These are phyloP conservation scores for Myotis myotis DNA, from an alignment of 2,797 vertebrate species.

Conservation along the genomic window DNA sequence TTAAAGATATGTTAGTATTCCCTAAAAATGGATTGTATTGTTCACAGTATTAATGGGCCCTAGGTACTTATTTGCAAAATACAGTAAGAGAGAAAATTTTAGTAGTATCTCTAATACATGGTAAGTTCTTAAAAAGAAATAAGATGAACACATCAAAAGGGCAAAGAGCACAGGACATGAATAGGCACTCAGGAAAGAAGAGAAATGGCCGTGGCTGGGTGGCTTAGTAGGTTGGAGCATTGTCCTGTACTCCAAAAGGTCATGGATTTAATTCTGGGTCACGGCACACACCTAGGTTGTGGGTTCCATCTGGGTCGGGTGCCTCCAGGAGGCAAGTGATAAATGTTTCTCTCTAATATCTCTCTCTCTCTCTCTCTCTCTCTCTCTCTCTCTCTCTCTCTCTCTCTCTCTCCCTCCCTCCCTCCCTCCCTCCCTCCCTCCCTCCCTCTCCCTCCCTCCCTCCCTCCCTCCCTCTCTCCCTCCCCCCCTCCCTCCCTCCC, in stretches of 20 bases:
- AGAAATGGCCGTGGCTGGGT: not conserved
- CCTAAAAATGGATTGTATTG: not conserved
- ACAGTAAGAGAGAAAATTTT: not conserved
- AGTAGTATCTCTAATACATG: not conserved
- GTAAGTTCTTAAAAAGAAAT: not conserved
- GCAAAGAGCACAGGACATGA: not conserved
- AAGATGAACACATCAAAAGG: not conserved
- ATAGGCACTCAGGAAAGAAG: not conserved
- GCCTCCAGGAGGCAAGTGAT: not conserved
- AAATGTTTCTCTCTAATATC: not conserved
- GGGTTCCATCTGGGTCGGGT: not conserved
- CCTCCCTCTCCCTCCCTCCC: not conserved
- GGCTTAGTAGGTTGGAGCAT: not conserved
- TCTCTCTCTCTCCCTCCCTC: too few species aligned
- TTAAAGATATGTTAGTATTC: not conserved
- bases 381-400: too few species aligned
- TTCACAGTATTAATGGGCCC: not conserved
- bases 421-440: too few species aligned
- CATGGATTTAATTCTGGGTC: not conserved
- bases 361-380: not conserved
- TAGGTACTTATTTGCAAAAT: not conserved
- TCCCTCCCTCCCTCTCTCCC: too few species aligned
- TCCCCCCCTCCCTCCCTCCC: too few species aligned
- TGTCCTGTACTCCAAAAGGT: not conserved
- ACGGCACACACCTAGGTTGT: not conserved